These are phyloP conservation scores for Agonopterix alstromeriana DNA, from an alignment of 2,888 invertebrate species.

Conservation along the genomic window DNA sequence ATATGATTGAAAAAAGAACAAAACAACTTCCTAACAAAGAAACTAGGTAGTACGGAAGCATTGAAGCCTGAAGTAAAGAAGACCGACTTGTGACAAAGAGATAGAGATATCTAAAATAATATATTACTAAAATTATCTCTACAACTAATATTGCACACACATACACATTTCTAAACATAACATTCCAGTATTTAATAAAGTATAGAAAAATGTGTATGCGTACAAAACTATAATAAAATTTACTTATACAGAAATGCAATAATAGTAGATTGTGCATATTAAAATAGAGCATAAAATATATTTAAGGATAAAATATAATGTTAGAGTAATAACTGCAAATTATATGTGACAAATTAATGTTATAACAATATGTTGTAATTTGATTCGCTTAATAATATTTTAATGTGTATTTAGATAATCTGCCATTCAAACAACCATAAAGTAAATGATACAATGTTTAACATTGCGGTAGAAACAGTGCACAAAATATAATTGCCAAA, in stretches of 20 bases:
- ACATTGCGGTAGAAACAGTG: constrained; percentile 41
- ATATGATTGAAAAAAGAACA: constrained; percentile 40
- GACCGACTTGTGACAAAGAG: constrained; percentile 25
- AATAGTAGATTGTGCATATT: constrained; percentile 71
- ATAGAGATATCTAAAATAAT: constrained; percentile 46
- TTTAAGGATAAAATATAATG: constrained; percentile 65
- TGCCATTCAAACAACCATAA: constrained; percentile 15
- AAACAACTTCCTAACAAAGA: constrained; percentile 45
- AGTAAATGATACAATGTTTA: constrained; percentile 48
- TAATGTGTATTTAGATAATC: constrained; percentile 8
- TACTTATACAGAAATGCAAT: constrained; percentile 63
- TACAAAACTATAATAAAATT: constrained; percentile 61
- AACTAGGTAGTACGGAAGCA: constrained; percentile 53
- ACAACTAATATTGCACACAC: constrained; percentile 77
- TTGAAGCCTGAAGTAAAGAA: constrained; percentile 22
- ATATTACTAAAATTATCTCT: constrained; percentile 55
- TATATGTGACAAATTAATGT: constrained; percentile 51
- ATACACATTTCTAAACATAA: constrained; percentile 69
- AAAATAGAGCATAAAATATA: constrained; percentile 71
- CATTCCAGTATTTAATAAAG: constrained; percentile 42
- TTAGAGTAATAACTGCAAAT: constrained; percentile 66
- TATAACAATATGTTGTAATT: constrained; percentile 51
- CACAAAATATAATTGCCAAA: constrained; percentile 25
- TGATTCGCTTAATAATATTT: constrained; percentile 17
- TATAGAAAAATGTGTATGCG: constrained; percentile 69